Evolutionary conservation across 2,113 vertebrate species (phyloP), one percentile per base, ranked within the genome.

Genomic region (Synodontis membranacea): DNA sequence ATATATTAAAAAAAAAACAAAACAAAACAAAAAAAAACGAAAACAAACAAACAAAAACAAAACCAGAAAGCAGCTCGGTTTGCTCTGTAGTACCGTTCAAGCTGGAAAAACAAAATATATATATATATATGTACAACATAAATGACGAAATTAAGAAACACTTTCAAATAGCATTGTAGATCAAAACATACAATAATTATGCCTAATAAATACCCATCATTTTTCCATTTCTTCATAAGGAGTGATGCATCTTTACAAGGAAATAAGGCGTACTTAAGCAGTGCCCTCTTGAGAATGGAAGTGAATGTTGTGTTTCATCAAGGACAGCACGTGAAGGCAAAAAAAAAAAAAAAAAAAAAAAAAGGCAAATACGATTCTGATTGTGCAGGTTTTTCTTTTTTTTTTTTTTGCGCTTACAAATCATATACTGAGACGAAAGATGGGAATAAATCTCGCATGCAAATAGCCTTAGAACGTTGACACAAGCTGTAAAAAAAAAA

Each of bases 51-150:
- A 0, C 1, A n/a, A 28, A 74, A 5, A 15, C 21, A 46, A 95
- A 95, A 96, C n/a, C n/a, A n/a, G n/a, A 96, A 95, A 96, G 94
- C 93, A 93, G 93, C 93, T 94, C 94, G 92, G 86, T 95, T 94
- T 94, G 92, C 93, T 95, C 94, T 93, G 94, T 94, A 94, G 96
- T 96, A 96, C 96, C 95, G 94, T 94, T 93, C 92, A 96, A 96
- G 96, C 96, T 95, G 95, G 42, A 95, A 90, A 95, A n/a, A 52
- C 4, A n/a, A n/a, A n/a, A n/a, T n/a, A n/a, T n/a, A n/a, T n/a
- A n/a, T n/a, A n/a, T n/a, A n/a, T n/a, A 95, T 96, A 96, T 96
- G 94, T 96, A 97, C 94, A 96, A 96, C 94, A 94, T 89, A 95
- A 94, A 93, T 93, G 93, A 93, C 90, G 93, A 96, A 96, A 94